phyloP scores from a whole-genome alignment of 2,113 vertebrate species.

The Oryzias celebensis region DNA sequence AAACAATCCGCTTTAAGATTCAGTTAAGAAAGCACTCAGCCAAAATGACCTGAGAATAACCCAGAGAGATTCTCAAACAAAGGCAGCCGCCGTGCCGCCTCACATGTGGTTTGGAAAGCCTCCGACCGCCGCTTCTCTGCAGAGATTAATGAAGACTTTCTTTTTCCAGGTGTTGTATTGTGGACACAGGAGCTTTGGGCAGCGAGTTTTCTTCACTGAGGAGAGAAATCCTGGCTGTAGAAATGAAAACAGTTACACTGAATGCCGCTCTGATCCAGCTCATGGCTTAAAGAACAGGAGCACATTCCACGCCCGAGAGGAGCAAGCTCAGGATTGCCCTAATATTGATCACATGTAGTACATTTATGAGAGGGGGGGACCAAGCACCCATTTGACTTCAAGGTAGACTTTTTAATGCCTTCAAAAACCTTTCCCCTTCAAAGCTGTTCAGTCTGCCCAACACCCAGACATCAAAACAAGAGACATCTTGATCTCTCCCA shows the following conservation, averaged over 20 bases:
- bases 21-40: constrained; percentile 76
- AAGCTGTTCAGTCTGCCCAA: constrained; percentile 11
- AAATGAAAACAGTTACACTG: constrained; percentile 80
- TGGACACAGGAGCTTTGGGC: constrained; percentile 80
- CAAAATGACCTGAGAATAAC: constrained; percentile 78
- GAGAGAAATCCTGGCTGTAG: constrained; percentile 74
- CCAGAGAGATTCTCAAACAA: constrained; percentile 72
- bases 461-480: constrained; percentile 22
- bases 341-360: constrained; percentile 41
- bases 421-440: constrained; percentile 4
- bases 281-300: constrained; percentile 48
- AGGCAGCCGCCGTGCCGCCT: constrained; percentile 57
- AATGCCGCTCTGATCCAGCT: constrained; percentile 69
- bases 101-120: constrained; percentile 72
- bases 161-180: constrained; percentile 84
- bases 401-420: constrained; percentile 3
- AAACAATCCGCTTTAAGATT: constrained; percentile 77
- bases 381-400: constrained; percentile 2
- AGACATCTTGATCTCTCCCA: constrained; percentile 10
- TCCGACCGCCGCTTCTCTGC: constrained; percentile 70
- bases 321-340: constrained; percentile 18
- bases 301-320: constrained; percentile 46
- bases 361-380: constrained; percentile 17
- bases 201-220: constrained; percentile 73
- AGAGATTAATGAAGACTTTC: constrained; percentile 77